phyloP scores from a whole-genome alignment of 1,140 invertebrate genomes.

The Ips typographus region DNA sequence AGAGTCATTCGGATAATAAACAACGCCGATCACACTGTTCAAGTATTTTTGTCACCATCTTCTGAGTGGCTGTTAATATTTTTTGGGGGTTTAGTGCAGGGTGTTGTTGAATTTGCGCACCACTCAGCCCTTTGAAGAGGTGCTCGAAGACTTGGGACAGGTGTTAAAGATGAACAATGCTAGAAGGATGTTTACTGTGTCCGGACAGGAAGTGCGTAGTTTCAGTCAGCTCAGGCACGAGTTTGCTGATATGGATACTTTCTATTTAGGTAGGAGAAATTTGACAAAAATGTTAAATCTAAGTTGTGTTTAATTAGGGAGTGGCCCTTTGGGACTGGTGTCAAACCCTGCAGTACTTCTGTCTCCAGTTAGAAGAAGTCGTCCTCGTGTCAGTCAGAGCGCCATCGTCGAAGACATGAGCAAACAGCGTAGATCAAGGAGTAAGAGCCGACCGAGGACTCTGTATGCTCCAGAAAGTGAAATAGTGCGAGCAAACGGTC shows the following conservation, averaged over 20 bases:
- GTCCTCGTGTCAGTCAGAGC: slow-evolving; percentile 62
- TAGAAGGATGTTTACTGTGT: slow-evolving; percentile 86
- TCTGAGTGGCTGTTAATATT: background rate
- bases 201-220: slow-evolving; percentile 88
- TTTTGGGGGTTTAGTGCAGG: slow-evolving; percentile 65
- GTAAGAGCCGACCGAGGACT: slow-evolving; percentile 76
- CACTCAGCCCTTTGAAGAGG: slow-evolving; percentile 91
- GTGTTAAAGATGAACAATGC: slow-evolving; percentile 88
- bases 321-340: slow-evolving; percentile 56
- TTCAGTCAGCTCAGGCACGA: slow-evolving; percentile 90
- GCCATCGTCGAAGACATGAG: slow-evolving; percentile 59
- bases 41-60: slow-evolving; percentile 57
- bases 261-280: slow-evolving; percentile 65
- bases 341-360: slow-evolving; percentile 55
- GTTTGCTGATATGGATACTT: slow-evolving; percentile 87
- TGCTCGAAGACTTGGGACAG: slow-evolving; percentile 89
- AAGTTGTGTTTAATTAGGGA: slow-evolving; percentile 36
- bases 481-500: slow-evolving; percentile 72
- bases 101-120: slow-evolving; percentile 89
- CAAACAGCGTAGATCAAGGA: slow-evolving; percentile 65
- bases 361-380: slow-evolving; percentile 67
- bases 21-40: slow-evolving; percentile 86
- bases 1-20: slow-evolving; percentile 89
- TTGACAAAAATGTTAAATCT: slow-evolving; percentile 40
- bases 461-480: slow-evolving; percentile 78